Base-by-base conservation (phyloP, 2,113 vertebrate genomes). In the Maccullochella peelii region DNA sequence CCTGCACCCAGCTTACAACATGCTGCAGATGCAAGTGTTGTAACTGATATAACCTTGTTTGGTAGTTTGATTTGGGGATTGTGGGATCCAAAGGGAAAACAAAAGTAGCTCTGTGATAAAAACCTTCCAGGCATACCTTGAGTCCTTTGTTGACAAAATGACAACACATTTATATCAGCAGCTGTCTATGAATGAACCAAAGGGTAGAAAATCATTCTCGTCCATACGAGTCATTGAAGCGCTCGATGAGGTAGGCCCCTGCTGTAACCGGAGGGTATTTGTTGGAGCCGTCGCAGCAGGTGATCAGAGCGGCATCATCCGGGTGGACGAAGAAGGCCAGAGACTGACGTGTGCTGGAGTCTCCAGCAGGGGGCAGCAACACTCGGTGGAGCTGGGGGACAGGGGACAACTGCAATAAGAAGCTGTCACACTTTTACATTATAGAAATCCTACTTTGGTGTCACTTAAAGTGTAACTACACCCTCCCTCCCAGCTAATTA, bases 1-100 rank as follows among this genome's bases (percentile, higher is more conserved):
- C 12, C 81, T 98, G 47, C 97, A 98, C 52, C 98, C 97, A 0
- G 94, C 95, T 14, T 97, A 96, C 83, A 95, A 95, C 72, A 54
- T 97, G 61, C 52, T 93, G 52, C 94, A 94, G 83, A 86, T 86
- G n/a, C n/a, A n/a, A n/a, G n/a, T n/a, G n/a, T n/a, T n/a, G n/a
- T n/a, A n/a, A n/a, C n/a, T n/a, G n/a, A n/a, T n/a, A n/a, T n/a
- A n/a, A n/a, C n/a, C n/a, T n/a, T n/a, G n/a, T n/a, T n/a, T n/a
- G n/a, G n/a, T n/a, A n/a, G n/a, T n/a, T n/a, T n/a, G n/a, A n/a
- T n/a, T n/a, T n/a, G n/a, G n/a, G n/a, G n/a, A n/a, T n/a, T n/a
- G n/a, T n/a, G n/a, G n/a, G n/a, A n/a, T n/a, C n/a, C n/a, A n/a
- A n/a, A n/a, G n/a, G n/a, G n/a, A n/a, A n/a, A n/a, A n/a, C n/a